phyloP scores from a whole-genome alignment of 2,797 vertebrate genomes.

The Adelosebastes latens region DNA sequence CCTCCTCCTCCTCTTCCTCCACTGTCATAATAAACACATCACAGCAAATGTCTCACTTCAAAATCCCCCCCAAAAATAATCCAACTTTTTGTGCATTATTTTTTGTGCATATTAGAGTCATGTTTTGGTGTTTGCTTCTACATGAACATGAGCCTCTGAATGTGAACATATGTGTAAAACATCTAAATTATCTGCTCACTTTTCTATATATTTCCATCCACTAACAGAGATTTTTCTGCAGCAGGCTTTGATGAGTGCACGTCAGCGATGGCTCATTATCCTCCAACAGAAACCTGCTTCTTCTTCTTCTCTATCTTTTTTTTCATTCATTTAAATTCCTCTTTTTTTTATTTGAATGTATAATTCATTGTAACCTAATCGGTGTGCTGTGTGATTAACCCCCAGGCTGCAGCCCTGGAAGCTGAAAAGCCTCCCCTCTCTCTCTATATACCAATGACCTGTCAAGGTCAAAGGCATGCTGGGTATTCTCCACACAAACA shows the following conservation, averaged over 20 bases:
- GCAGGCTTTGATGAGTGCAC: slow-evolving; percentile 25
- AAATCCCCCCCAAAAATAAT: neutral
- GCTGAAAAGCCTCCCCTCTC: slow-evolving; percentile 32
- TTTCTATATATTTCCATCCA: neutral
- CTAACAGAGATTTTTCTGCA: neutral
- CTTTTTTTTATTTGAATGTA: slow-evolving; percentile 38
- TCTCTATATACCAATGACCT: slow-evolving; percentile 70
- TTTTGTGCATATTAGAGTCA: too few relatives aligned
- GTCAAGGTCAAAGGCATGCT: slow-evolving; percentile 83
- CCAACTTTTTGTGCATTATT: neutral
- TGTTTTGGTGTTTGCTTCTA: neutral
- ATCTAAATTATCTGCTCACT: neutral
- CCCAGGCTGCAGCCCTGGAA: slow-evolving; percentile 42
- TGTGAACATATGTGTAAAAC: neutral
- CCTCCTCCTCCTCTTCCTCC: neutral
- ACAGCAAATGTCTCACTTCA: slow-evolving; percentile 39
- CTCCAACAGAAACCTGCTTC: slow-evolving; percentile 16
- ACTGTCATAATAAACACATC: slow-evolving; percentile 52
- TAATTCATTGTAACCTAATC: slow-evolving; percentile 54
- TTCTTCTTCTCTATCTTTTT: neutral
- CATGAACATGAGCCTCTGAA: neutral
- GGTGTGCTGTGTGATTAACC: slow-evolving; percentile 57
- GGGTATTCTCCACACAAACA: slow-evolving; percentile 70
- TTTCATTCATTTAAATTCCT: slow-evolving; percentile 47
- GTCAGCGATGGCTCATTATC: slow-evolving; percentile 32